Conservation (phyloP, 2,888 invertebrate genomes). For the Agrotis puta region DNA sequence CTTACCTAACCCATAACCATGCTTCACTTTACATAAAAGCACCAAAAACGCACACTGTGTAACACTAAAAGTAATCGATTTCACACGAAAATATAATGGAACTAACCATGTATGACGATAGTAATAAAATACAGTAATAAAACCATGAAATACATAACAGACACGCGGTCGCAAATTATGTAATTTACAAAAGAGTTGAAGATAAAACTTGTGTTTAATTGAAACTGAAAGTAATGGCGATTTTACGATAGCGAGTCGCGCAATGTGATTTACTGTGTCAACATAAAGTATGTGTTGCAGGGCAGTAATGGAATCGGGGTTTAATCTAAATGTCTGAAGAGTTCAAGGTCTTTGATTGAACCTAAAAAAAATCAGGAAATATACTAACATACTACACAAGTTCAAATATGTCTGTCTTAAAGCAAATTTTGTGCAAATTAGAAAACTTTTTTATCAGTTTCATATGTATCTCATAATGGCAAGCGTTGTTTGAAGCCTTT, state of each 20-base stretch:
- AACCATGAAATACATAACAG: constrained; percentile 59
- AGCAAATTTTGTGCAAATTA: too few relatives aligned
- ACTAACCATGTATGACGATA: constrained; percentile 45
- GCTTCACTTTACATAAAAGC: constrained; percentile 16
- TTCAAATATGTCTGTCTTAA: too few relatives aligned
- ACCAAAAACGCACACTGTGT: not conserved
- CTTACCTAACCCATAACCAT: constrained; percentile 2
- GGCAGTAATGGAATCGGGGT: not conserved
- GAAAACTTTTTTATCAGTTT: too few relatives aligned
- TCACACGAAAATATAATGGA: constrained; percentile 45
- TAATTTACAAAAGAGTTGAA: constrained; percentile 59
- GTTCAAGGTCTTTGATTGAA: not conserved
- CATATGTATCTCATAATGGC: too few relatives aligned
- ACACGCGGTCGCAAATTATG: constrained; percentile 44
- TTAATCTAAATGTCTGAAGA: not conserved
- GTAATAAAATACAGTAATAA: constrained; percentile 59
- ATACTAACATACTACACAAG: too few relatives aligned
- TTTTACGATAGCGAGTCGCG: constrained; percentile 64
- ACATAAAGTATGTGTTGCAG: constrained; percentile 47
- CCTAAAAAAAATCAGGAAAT: not conserved
- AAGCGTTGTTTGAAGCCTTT: too few relatives aligned
- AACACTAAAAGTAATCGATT: constrained; percentile 41
- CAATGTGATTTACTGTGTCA: constrained; percentile 71
- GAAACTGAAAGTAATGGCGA: constrained; percentile 69
- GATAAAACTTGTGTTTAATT: constrained; percentile 66